A percentile compares a stretch with the other conserved stretches of the same genome.
These are phyloP conservation scores for Nothocercus julius DNA, from an alignment of 2,113 vertebrate genomes.

Conservation along the genomic window DNA sequence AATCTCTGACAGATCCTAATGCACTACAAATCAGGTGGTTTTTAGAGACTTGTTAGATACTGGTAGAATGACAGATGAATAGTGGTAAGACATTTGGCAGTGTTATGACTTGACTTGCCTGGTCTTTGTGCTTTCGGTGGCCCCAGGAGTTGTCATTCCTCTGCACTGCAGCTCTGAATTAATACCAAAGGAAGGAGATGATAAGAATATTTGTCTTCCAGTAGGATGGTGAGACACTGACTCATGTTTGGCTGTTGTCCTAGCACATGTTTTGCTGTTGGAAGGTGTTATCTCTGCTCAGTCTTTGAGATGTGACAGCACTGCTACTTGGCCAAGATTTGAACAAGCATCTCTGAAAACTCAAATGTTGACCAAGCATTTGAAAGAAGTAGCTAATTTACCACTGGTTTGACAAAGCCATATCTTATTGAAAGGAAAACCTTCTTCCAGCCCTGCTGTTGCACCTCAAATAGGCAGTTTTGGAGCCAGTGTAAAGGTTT, in stretches of 20 bases:
- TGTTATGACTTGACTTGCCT: neutral
- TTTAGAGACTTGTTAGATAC: neutral
- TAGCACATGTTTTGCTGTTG: neutral
- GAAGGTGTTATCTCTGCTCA: neutral
- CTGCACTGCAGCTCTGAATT: neutral
- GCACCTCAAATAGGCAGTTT: neutral
- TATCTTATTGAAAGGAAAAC: neutral
- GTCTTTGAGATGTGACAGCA: neutral
- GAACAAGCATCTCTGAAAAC: neutral
- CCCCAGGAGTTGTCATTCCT: neutral
- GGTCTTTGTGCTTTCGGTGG: neutral
- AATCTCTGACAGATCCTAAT: neutral
- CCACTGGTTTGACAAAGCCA: neutral
- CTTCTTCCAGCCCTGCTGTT: neutral
- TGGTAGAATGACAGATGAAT: neutral
- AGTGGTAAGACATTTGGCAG: neutral
- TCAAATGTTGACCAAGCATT: neutral
- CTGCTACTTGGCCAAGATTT: neutral
- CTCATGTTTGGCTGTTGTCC: neutral
- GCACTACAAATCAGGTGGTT: neutral
- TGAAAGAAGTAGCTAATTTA: neutral
- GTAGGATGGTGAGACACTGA: neutral
- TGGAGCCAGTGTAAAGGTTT: neutral
- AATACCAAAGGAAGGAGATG: neutral
- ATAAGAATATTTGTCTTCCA: neutral